Evolutionary conservation across 2,113 vertebrate species (phyloP).

Genomic region (Brachyhypopomus occidentalis): DNA sequence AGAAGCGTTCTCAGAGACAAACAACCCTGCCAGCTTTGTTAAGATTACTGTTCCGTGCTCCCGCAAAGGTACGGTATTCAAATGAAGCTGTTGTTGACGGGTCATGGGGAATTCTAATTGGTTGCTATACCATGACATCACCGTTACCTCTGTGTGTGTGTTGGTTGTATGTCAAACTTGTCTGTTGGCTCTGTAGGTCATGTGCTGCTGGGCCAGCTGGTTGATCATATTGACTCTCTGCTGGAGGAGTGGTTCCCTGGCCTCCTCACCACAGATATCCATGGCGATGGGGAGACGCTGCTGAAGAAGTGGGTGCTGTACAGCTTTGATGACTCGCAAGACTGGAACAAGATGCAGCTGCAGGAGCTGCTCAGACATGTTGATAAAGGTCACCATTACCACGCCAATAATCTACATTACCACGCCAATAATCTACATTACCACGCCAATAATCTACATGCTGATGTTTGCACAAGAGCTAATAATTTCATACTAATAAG

Average conservation of each 20-base stretch:
- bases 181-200: slow-evolving; percentile 73
- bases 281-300: slow-evolving; percentile 88
- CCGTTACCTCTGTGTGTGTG: not conserved
- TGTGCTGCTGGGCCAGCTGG: slow-evolving; percentile 90
- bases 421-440: not conserved
- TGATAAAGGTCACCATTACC: slow-evolving; percentile 76
- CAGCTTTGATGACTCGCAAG: slow-evolving; percentile 87
- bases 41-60: slow-evolving; percentile 92
- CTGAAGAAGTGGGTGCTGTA: slow-evolving; percentile 94
- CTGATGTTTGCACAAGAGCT: no score
- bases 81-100: no score
- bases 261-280: slow-evolving; percentile 88
- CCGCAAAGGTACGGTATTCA: slow-evolving; percentile 83
- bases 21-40: slow-evolving; percentile 83
- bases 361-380: slow-evolving; percentile 86
- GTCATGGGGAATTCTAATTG: not conserved
- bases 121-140: not conserved
- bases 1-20: slow-evolving; percentile 80
- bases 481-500: not conserved
- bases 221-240: slow-evolving; percentile 95
- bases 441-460: not conserved
- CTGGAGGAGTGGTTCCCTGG: slow-evolving; percentile 98
- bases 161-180: not conserved
- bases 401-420: no score
- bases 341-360: slow-evolving; percentile 84